Evolutionary conservation across 2,888 invertebrate genomes (phyloP), one percentile per base, ranked within the genome.

Genomic region (Chirona hameri): DNA sequence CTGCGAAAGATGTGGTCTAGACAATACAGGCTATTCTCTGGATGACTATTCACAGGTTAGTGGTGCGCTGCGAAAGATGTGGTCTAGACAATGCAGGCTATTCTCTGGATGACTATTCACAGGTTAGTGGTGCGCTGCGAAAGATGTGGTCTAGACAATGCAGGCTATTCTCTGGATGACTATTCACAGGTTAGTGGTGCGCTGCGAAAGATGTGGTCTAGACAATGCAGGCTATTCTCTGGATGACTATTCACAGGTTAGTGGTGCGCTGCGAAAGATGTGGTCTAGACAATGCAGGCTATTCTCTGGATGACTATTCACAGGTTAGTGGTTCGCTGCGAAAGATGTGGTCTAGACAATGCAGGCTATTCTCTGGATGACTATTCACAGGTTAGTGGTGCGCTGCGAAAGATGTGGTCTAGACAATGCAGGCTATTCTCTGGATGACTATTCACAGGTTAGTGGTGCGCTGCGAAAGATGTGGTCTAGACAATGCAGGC

Each of bases 81-180:
- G 39, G 2, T 39, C 39, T 7, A 39, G 39, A 39, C 39, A 2
- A 39, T 39, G 39, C 39, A 39, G 39, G 2, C 2, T 39, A 39
- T n/a, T n/a, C 90, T 97, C 86, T 97, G 93, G 0, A 91, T 92
- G 84, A 93, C 94, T 86, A 91, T 96, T 84, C 92, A 92, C 87
- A 91, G 93, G 83, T 85, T 24, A 24, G 57, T 12, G 7, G 39
- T 39, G 39, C 39, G 2, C 39, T 39, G 39, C 7, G 39, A 7
- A 39, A 39, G 39, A 39, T 39, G 39, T 39, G 39, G 2, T 39
- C 39, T 7, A 39, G 39, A 39, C 39, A 2, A 39, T 39, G 39
- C 39, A 39, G 39, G 2, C 2, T 39, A 39, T n/a, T n/a, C 90
- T 97, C 86, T 97, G 93, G 0, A 91, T 92, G 84, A 93, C 94